Conservation (phyloP, 2,888 invertebrate genomes). For the Fragum whitleyi region DNA sequence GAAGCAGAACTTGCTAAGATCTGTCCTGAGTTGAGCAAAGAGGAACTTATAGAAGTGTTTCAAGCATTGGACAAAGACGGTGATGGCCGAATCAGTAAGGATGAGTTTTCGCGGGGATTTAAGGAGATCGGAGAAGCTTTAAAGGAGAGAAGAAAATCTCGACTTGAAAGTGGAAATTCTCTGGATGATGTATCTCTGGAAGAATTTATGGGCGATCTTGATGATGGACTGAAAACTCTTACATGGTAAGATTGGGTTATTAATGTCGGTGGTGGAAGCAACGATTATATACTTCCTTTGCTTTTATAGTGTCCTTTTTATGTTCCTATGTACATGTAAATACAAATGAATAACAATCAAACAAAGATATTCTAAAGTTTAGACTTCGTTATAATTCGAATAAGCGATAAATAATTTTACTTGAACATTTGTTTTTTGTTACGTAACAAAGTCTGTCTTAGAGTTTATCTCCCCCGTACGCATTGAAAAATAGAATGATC, state of each 20-base stretch:
- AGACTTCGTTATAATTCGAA: too few species aligned
- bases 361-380: too few species aligned
- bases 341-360: background rate
- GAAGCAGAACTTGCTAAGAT: conserved; percentile 86
- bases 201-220: conserved; percentile 76
- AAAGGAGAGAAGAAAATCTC: conserved; percentile 70
- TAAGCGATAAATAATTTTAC: too few species aligned
- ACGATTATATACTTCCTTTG: background rate
- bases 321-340: background rate
- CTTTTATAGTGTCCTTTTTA: too few species aligned
- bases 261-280: background rate
- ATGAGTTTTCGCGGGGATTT: conserved; percentile 87
- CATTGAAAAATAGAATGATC: too few species aligned
- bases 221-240: conserved; percentile 78
- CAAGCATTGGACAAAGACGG: conserved; percentile 86
- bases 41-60: conserved; percentile 86
- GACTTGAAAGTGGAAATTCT: conserved; percentile 70
- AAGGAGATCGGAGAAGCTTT: conserved; percentile 74
- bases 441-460: too few species aligned
- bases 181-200: conserved; percentile 68
- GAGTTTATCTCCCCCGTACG: too few species aligned
- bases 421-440: too few species aligned
- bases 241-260: conserved; percentile 76
- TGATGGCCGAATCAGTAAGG: conserved; percentile 86
- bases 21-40: conserved; percentile 86